Base-by-base conservation (phyloP, 2,888 invertebrate species). In the Harpagoxenus sublaevis region DNA sequence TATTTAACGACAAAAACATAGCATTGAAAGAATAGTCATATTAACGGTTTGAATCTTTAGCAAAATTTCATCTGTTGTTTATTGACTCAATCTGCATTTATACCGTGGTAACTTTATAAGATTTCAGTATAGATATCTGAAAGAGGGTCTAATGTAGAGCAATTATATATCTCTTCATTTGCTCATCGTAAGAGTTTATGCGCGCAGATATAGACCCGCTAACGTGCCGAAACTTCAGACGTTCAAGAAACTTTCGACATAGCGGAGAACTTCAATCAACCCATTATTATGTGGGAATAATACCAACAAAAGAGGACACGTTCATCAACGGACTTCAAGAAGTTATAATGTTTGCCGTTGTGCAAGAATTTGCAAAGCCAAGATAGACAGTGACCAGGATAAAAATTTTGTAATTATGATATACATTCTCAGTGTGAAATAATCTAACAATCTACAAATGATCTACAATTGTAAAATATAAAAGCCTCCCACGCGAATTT, bases 121-220 rank as follows among this genome's bases (percentile, higher is more conserved):
- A 62, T 39, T 62, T 8, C 28, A 73, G 35, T 39, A 12, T 39
- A 12, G 4, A 8, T 28, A 51, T 60, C 35, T 1, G 3, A 39
- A 0, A 71, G 28, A 71, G 28, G 60, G 42, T 78, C 57, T 39
- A 62, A 79, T 60, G 39, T 39, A 51, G 28, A 81, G 28, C 48
- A 73, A 81, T 81, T 62, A 71, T 71, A 60, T 18, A 48, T 60
- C 60, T 79, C 60, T 81, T 62, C 12, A 79, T 71, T 60, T 60
- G 18, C 48, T 60, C 48, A 35, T 71, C 23, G 10, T 48, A 23
- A 70, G 45, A 48, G 48, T 71, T 60, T 71, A 79, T 39, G 28
- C n/a, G 23, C 35, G 71, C 60, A 18, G 42, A 18, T 60, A 71
- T 71, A 71, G 15, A 71, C 57, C 28, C 28, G 31, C 18, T 45